Percentiles rank a stretch among this genome's conserved stretches.
These are phyloP conservation scores for Oeneis ivallda DNA, from an alignment of 2,888 invertebrate genomes.

Conservation along the genomic window DNA sequence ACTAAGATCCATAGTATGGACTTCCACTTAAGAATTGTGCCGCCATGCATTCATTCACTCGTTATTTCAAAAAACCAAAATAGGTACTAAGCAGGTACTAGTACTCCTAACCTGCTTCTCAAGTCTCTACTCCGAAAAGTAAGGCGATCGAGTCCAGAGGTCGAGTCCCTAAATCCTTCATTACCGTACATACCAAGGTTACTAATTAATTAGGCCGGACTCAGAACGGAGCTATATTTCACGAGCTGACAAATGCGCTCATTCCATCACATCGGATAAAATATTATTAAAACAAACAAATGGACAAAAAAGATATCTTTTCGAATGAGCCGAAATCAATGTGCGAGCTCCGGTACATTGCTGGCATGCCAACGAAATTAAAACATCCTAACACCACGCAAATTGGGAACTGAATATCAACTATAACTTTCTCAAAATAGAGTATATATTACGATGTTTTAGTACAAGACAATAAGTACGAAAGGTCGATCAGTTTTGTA, in stretches of 20 bases:
- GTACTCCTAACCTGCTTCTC: not conserved
- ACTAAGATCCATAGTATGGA: too few species aligned
- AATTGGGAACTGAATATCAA: slow-evolving; percentile 33
- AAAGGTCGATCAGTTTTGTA: slow-evolving; percentile 68
- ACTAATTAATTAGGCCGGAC: slow-evolving; percentile 73
- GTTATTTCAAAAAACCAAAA: not conserved
- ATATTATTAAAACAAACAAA: slow-evolving; percentile 82
- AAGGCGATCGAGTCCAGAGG: slow-evolving; percentile 28
- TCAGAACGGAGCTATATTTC: slow-evolving; percentile 71
- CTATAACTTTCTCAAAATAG: slow-evolving; percentile 33
- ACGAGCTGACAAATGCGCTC: slow-evolving; percentile 78
- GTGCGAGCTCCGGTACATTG: slow-evolving; percentile 74
- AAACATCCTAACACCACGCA: slow-evolving; percentile 44
- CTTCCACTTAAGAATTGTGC: too few species aligned
- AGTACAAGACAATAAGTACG: slow-evolving; percentile 61
- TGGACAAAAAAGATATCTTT: slow-evolving; percentile 77
- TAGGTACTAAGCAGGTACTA: not conserved
- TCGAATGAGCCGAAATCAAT: slow-evolving; percentile 81
- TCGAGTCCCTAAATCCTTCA: slow-evolving; percentile 54
- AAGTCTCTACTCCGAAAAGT: not conserved
- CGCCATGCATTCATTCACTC: too few species aligned
- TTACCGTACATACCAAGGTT: slow-evolving; percentile 65
- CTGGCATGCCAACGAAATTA: slow-evolving; percentile 45
- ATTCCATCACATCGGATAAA: slow-evolving; percentile 79
- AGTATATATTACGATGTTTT: slow-evolving; percentile 45